Conservation (phyloP, 1,140 invertebrate species). For the Drosophila pseudoobscura region DNA sequence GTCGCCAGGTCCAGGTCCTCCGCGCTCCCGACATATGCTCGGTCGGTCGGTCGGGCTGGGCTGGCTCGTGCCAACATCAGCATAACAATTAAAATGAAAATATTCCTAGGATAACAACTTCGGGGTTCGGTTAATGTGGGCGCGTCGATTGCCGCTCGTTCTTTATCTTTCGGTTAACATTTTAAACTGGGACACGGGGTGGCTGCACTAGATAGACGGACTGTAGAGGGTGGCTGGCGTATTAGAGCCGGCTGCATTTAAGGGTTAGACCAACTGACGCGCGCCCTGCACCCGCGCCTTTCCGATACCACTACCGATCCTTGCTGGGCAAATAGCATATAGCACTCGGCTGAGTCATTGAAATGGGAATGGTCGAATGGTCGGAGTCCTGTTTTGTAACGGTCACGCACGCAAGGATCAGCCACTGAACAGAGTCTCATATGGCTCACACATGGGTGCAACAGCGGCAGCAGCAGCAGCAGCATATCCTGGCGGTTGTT, state of each 20-base stretch:
- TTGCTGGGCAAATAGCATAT: conserved; percentile 39
- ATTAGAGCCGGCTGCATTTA: conserved; percentile 56
- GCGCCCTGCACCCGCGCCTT: conserved; percentile 39
- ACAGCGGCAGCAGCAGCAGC: neutral
- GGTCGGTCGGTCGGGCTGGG: neutral
- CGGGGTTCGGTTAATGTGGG: conserved; percentile 51
- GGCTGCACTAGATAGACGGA: conserved; percentile 34
- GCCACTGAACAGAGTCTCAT: conserved; percentile 29
- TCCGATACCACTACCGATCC: neutral
- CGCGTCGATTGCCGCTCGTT: conserved; percentile 42
- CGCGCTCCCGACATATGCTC: conserved; percentile 53
- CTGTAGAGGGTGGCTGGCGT: conserved; percentile 1
- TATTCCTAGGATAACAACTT: conserved; percentile 66
- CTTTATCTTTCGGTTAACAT: conserved; percentile 25
- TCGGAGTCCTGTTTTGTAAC: conserved; percentile 51
- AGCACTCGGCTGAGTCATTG: conserved; percentile 60
- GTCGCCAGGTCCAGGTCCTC: conserved; percentile 34
- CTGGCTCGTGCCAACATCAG: conserved; percentile 76
- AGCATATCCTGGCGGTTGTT: conserved; percentile 16
- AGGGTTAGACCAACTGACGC: conserved; percentile 78
- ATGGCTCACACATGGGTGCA: conserved; percentile 58
- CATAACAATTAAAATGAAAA: conserved; percentile 77
- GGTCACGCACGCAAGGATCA: conserved; percentile 73
- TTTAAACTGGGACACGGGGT: conserved; percentile 67
- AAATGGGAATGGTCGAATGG: too few relatives aligned